phyloP scores from a whole-genome alignment of 37 sponge, comb jelly and placozoan species.

The Cladorhizidae sp. region DNA sequence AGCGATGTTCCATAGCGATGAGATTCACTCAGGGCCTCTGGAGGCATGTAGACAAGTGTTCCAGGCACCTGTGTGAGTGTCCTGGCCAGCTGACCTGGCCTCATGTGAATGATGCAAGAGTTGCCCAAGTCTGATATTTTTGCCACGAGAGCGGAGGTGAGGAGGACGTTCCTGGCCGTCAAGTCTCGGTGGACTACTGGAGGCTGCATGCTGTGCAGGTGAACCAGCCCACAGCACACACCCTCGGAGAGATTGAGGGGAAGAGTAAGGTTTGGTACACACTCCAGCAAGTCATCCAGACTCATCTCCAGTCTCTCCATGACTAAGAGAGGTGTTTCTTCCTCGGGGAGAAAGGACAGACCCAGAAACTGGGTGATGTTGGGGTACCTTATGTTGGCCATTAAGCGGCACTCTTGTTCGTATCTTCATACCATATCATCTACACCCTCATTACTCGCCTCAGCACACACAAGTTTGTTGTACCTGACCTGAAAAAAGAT shows the following conservation, averaged over 20 bases:
- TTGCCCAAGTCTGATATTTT: conserved; percentile 51
- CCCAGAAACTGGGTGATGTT: conserved; percentile 47
- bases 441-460: neutral
- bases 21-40: conserved; percentile 5
- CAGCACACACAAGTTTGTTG: conserved; percentile 8
- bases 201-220: conserved; percentile 39
- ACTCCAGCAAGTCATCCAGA: conserved; percentile 26
- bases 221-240: conserved; percentile 30
- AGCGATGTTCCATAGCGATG: conserved; percentile 1
- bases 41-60: conserved; percentile 36
- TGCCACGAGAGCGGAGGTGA: conserved; percentile 18
- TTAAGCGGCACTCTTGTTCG: conserved; percentile 20
- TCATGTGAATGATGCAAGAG: neutral
- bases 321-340: conserved; percentile 8
- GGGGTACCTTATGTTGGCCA: conserved; percentile 34
- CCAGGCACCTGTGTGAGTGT: conserved; percentile 10
- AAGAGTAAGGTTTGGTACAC: neutral
- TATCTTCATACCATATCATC: neutral
- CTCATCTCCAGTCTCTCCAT: conserved; percentile 25
- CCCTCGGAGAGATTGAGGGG: conserved; percentile 6
- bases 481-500: neutral
- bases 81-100: neutral
- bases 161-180: conserved; percentile 41
- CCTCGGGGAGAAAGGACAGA: conserved; percentile 11
- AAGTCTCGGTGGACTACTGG: conserved; percentile 49